Evolutionary conservation across 2,113 vertebrate species (phyloP), one percentile per base, ranked within the genome.

Genomic region (Percopsis transmontana): DNA sequence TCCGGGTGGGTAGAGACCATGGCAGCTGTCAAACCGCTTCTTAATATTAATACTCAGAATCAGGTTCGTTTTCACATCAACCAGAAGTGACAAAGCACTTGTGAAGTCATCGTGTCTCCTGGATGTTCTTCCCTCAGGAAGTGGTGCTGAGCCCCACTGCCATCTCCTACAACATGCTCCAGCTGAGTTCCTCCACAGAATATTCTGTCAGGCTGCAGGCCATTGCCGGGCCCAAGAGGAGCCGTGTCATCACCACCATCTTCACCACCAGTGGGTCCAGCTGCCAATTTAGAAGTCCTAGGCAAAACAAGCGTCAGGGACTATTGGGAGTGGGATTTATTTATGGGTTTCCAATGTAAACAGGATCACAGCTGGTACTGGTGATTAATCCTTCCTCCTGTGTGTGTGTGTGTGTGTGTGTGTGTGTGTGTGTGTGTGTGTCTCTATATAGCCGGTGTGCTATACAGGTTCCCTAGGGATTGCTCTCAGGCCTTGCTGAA

Each of bases 401-500:
- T 54, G 50, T 66, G 38, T 66, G 51, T 54, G 50, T 48, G 10
- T 11, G 20, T n/a, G 23, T 65, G 40, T 58, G 19, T 69, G 13
- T 61, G 11, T 44, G 15, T 63, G 24, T 41, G 38, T 56, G 12
- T 75, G 12, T 78, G 16, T 70, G 42, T 71, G 80, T 76, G 53
- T 74, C 74, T 80, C 0, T 58, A 33, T 65, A 20, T 86, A 99
- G 97, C 82, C 80, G 96, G 97, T 1, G 92, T 96, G 58, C 92
- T 97, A 14, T 99, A 98, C 54, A 94, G 89, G 62, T 89, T 94
- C 79, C 97, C 97, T 24, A 95, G 80, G 70, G 97, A 99, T 85
- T 99, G 97, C 71, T 97, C 97, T 47, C 97, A 99, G 83, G 92
- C 94, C 1, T 90, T 98, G 39, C 86, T 99, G 72, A 99, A 98